Evolutionary conservation across 2,888 invertebrate species (phyloP).

Genomic region (Latrodectus hesperus): DNA sequence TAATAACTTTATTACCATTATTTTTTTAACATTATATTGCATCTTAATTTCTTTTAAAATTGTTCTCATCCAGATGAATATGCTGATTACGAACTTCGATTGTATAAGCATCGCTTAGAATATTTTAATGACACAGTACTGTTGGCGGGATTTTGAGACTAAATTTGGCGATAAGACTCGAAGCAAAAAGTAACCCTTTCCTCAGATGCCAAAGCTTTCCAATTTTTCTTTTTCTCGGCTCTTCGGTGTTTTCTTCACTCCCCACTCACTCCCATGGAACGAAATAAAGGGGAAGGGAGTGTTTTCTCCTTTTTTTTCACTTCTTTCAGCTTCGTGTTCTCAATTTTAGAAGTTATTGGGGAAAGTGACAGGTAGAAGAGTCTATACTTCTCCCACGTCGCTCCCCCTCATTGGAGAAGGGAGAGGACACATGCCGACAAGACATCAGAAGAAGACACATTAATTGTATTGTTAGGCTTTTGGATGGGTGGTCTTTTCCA

Average conservation of each 20-base stretch:
- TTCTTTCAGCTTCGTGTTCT: slow-evolving; percentile 61
- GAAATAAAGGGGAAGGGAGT: slow-evolving; percentile 6
- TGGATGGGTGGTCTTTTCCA: slow-evolving; percentile 62
- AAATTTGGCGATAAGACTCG: slow-evolving; percentile 2
- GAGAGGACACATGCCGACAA: slow-evolving; percentile 46
- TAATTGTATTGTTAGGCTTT: slow-evolving; percentile 69
- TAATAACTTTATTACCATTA: no score
- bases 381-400: slow-evolving; percentile 54
- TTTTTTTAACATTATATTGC: no score
- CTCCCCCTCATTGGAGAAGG: slow-evolving; percentile 7
- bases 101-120: no score
- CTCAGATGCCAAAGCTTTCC: slow-evolving; percentile 43
- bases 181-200: slow-evolving; percentile 44
- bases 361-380: slow-evolving; percentile 67
- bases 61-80: no score
- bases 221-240: slow-evolving; percentile 61
- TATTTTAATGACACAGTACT: neutral
- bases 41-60: no score
- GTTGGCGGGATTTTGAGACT: slow-evolving; percentile 18
- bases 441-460: slow-evolving; percentile 68
- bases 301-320: slow-evolving; percentile 27
- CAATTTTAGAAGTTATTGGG: slow-evolving; percentile 70
- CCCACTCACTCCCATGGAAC: neutral
- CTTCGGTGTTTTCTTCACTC: slow-evolving; percentile 18
- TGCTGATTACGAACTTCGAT: no score